These are phyloP conservation scores for Falco naumanni DNA, from an alignment of 2,797 vertebrate species.

Conservation along the genomic window DNA sequence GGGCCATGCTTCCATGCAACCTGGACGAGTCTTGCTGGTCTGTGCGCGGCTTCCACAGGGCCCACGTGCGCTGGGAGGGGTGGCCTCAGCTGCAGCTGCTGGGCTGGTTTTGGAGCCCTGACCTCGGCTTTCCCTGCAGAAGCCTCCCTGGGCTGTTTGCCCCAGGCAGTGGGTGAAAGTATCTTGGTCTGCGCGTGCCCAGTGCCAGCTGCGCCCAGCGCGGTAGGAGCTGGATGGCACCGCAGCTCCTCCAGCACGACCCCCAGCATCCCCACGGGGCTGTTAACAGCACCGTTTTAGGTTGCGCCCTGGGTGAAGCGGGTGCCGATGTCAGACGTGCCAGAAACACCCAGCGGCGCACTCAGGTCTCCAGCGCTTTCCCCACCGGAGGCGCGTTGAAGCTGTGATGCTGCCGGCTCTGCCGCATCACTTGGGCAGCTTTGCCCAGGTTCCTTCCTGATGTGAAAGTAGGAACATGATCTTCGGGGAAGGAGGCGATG, in stretches of 20 bases:
- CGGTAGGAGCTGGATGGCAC: neutral
- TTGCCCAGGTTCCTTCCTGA: neutral
- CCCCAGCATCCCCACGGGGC: neutral
- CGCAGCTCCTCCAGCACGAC: neutral
- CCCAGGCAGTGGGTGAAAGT: neutral
- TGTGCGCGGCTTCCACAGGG: accelerated
- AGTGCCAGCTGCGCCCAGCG: accelerated
- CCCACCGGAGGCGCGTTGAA: accelerated
- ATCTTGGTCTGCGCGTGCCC: no score
- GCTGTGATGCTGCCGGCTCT: neutral
- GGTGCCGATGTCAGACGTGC: no score
- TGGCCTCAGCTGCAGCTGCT: neutral
- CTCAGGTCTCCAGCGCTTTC: accelerated
- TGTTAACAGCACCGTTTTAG: neutral
- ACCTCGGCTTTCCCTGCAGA: no score
- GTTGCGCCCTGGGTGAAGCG: no score
- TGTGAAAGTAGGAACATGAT: neutral
- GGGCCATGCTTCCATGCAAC: neutral
- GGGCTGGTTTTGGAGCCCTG: neutral
- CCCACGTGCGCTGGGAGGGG: neutral
- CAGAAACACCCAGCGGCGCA: accelerated
- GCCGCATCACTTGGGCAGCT: neutral
- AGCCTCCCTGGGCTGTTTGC: neutral
- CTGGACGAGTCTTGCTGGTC: neutral
- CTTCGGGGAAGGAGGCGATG: neutral